Base-by-base conservation (phyloP, 2,113 vertebrate genomes). In the Cyanistes caeruleus region DNA sequence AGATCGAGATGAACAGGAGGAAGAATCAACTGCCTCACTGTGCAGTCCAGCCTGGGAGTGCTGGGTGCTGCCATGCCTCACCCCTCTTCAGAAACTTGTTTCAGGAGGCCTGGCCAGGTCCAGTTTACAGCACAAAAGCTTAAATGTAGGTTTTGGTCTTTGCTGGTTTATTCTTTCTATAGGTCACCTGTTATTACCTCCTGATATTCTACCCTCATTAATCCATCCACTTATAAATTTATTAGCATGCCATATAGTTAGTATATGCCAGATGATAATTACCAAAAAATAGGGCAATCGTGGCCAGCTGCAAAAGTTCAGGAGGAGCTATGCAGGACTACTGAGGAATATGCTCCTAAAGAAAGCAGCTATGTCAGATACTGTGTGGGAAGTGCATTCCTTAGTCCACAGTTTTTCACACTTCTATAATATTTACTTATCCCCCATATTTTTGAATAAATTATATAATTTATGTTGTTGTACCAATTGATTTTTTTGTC, bases 361-460 rank as follows among this genome's bases (percentile, higher is more conserved):
- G 59, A 65, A 80, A 74, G 37, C 46, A 79, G 2, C 44, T 8
- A 6, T 83, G 51, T 90, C 86, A 74, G 49, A 60, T 76, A 89
- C 49, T 64, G 56, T 67, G 72, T 86, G 92, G 70, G 75, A 67
- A 73, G 30, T 33, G 25, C 20, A 27, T 84, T 94, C 31, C 56
- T 63, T 68, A 78, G 68, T 74, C 49, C 55, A 59, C 41, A 72
- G 28, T 37, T 75, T 88, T 93, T 91, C 74, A 53, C 55, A 44
- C 46, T 83, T 69, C 14, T 58, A 25, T 53, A 15, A 30, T 67
- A 95, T 91, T 92, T 92, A 67, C 48, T 75, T 76, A 91, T 93
- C 14, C 18, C 31, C 17, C 22, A 23, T 2, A 2, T 43, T 20
- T 55, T 27, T 62, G 52, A 87, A 94, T 68, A 89, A 91, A 90